A percentile compares a stretch with the other conserved stretches of the same genome.
These are phyloP conservation scores for Dilophus febrilis DNA, from an alignment of 2,888 invertebrate species.

Conservation along the genomic window DNA sequence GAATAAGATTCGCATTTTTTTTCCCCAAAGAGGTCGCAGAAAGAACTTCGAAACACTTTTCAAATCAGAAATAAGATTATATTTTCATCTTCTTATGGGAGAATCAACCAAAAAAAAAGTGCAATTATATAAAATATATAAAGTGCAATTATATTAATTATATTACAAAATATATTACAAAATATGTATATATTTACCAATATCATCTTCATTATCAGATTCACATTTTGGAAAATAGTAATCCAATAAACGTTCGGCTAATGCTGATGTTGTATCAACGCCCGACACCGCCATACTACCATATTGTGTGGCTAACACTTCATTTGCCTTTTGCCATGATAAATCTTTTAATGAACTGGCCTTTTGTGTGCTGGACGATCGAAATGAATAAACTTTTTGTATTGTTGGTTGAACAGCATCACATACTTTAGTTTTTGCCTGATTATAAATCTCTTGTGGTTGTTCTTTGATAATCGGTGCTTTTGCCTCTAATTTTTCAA, in stretches of 20 bases:
- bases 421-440: constrained; percentile 39
- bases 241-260: constrained; percentile 56
- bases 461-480: constrained; percentile 50
- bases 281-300: constrained; percentile 48
- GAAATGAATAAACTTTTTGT: constrained; percentile 32
- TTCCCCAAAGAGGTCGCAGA: too few species aligned
- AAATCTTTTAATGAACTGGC: constrained; percentile 47
- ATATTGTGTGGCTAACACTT: constrained; percentile 48
- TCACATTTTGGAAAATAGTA: constrained; percentile 48
- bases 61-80: too few species aligned
- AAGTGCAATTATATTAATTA: too few species aligned
- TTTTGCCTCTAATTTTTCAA: constrained; percentile 44
- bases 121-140: too few species aligned
- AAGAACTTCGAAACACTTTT: too few species aligned
- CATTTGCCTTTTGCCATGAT: constrained; percentile 56
- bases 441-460: constrained; percentile 38
- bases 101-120: too few species aligned
- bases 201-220: constrained; percentile 27
- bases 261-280: constrained; percentile 46
- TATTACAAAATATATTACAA: too few species aligned
- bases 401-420: constrained; percentile 38
- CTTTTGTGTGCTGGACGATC: constrained; percentile 32
- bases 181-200: constrained; percentile 12
- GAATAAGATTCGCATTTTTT: too few species aligned
- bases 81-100: too few species aligned